Evolutionary conservation across 2,888 invertebrate genomes (phyloP).

Genomic region (Octonoba sinensis): DNA sequence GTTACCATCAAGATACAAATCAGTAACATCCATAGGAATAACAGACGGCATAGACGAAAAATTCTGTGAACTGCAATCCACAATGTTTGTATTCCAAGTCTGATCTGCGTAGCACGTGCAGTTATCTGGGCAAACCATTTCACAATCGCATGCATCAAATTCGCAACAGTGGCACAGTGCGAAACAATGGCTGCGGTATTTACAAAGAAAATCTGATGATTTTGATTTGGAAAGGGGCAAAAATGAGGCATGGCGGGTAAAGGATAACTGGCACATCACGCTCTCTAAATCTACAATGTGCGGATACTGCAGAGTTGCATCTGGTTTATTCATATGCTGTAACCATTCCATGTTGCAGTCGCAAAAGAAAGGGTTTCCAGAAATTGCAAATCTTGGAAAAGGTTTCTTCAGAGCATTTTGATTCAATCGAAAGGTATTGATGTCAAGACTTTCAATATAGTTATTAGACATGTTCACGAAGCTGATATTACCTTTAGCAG

Average conservation of each 20-base stretch:
- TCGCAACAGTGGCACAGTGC: constrained; percentile 90
- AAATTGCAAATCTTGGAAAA: constrained; percentile 85
- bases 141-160: constrained; percentile 91
- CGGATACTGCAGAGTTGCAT: constrained; percentile 80
- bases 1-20: constrained; percentile 87
- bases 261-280: constrained; percentile 84
- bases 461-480: constrained; percentile 93
- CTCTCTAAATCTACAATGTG: constrained; percentile 85
- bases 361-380: constrained; percentile 87
- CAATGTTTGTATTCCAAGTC: constrained; percentile 87
- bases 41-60: constrained; percentile 77
- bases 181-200: constrained; percentile 87
- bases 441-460: constrained; percentile 89
- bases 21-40: constrained; percentile 92
- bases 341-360: constrained; percentile 94
- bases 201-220: constrained; percentile 86
- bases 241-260: constrained; percentile 80
- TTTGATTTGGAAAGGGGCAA: constrained; percentile 84
- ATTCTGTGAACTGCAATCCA: constrained; percentile 81
- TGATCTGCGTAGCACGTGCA: constrained; percentile 92
- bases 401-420: constrained; percentile 80
- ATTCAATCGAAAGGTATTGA: constrained; percentile 86
- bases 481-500: constrained; percentile 88
- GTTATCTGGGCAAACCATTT: constrained; percentile 89
- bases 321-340: constrained; percentile 82